These are phyloP conservation scores for Opisthocomus hoazin DNA, from an alignment of 2,113 vertebrate genomes.

Conservation along the genomic window DNA sequence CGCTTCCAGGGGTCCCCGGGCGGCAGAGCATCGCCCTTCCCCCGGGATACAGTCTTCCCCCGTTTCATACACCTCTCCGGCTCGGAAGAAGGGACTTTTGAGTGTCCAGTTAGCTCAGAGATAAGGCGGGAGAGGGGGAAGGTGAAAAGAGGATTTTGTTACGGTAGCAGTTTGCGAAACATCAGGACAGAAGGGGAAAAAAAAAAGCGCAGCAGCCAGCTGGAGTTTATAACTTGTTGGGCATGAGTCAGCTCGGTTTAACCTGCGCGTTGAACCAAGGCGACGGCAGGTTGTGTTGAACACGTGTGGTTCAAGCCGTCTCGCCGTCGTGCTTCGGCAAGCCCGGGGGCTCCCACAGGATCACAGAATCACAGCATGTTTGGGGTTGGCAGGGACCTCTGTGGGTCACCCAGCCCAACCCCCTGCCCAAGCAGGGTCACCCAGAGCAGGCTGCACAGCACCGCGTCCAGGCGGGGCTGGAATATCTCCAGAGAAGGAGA, in stretches of 20 bases:
- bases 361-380: too few relatives aligned
- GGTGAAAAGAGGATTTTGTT: background rate
- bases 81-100: background rate
- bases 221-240: background rate
- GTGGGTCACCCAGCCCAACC: too few relatives aligned
- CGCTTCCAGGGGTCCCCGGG: background rate
- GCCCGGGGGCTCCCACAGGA: background rate
- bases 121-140: background rate
- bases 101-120: background rate
- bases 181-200: too few relatives aligned
- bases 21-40: background rate
- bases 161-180: background rate
- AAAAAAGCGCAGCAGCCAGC: too few relatives aligned
- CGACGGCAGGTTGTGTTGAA: background rate
- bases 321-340: background rate
- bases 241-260: background rate
- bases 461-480: too few relatives aligned
- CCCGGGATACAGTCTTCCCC: background rate
- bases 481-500: too few relatives aligned
- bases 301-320: background rate
- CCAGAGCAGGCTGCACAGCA: too few relatives aligned
- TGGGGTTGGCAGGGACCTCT: too few relatives aligned
- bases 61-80: background rate
- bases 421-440: too few relatives aligned
- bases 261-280: background rate